Conservation (phyloP, 2,888 invertebrate species). For the Netelia fuscicornis region DNA sequence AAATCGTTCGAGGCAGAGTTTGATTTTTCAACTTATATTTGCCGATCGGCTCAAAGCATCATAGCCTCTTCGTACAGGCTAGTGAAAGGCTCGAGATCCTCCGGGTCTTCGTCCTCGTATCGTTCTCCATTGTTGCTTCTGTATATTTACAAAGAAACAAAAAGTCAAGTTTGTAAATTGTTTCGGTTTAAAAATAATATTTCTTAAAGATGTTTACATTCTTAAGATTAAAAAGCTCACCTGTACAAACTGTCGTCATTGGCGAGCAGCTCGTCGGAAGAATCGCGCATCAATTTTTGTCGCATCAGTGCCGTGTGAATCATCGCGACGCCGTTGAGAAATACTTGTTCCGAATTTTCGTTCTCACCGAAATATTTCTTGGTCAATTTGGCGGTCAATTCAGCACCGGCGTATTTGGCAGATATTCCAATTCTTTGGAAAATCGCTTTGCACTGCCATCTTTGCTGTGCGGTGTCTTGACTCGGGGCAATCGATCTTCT, state of each 20-base stretch:
- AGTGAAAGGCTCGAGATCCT: conserved; percentile 83
- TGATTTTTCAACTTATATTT: conserved; percentile 84
- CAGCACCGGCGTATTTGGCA: conserved; percentile 90
- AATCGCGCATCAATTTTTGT: conserved; percentile 75
- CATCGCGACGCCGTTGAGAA: conserved; percentile 79
- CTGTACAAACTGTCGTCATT: conserved; percentile 80
- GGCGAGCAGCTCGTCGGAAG: conserved; percentile 73
- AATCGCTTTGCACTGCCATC: conserved; percentile 93
- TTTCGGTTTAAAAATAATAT: not conserved
- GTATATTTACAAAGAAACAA: conserved; percentile 55
- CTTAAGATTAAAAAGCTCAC: conserved; percentile 68
- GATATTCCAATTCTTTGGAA: conserved; percentile 93
- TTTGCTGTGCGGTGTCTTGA: conserved; percentile 89
- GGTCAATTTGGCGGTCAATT: conserved; percentile 85
- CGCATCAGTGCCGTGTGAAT: conserved; percentile 80
- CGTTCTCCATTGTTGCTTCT: conserved; percentile 78
- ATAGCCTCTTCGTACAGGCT: conserved; percentile 86
- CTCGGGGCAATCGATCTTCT: conserved; percentile 80
- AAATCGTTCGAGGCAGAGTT: conserved; percentile 36
- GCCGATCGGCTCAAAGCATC: conserved; percentile 77
- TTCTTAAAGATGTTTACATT: not conserved
- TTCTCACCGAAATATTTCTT: conserved; percentile 78
- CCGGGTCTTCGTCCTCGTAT: conserved; percentile 81
- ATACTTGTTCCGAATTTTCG: conserved; percentile 75
- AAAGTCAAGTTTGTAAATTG: not conserved